Conservation (phyloP, 2,113 vertebrate genomes). For the Ictalurus furcatus region DNA sequence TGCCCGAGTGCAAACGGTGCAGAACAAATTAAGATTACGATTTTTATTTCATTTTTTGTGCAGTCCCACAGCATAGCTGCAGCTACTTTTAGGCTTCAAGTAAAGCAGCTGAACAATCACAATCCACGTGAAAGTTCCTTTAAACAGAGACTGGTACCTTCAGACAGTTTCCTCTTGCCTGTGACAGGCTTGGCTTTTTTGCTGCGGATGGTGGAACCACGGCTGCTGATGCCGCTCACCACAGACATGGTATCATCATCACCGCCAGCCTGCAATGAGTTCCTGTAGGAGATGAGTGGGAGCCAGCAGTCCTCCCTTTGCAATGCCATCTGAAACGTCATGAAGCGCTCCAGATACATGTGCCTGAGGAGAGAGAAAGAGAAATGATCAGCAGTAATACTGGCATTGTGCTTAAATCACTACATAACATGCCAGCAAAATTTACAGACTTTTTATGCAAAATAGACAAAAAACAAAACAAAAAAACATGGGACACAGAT, state of each 20-base stretch:
- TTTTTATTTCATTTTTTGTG: neutral
- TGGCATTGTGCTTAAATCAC: neutral
- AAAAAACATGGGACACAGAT: neutral
- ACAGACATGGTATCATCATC: conserved; percentile 99
- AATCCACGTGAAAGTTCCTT: neutral
- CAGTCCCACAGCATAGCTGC: neutral
- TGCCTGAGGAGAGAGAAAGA: conserved; percentile 77
- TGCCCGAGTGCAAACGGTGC: neutral
- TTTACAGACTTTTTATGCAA: neutral
- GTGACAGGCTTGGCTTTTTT: conserved; percentile 91
- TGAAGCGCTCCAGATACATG: conserved; percentile 98
- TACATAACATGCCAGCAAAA: neutral
- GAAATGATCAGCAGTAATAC: neutral
- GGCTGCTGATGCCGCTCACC: conserved; percentile 78
- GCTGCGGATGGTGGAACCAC: conserved; percentile 89
- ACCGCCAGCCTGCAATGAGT: conserved; percentile 93
- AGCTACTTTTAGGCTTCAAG: neutral
- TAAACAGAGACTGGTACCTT: conserved; percentile 75
- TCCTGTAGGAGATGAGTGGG: conserved; percentile 97
- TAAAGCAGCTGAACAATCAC: neutral
- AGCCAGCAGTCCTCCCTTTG: conserved; percentile 99
- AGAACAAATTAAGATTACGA: neutral
- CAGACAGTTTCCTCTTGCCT: conserved; percentile 91
- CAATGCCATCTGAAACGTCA: conserved; percentile 99
- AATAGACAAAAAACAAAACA: neutral